Base-by-base conservation (phyloP, 2,797 vertebrate genomes). In the Mormyrops boulengeri region DNA sequence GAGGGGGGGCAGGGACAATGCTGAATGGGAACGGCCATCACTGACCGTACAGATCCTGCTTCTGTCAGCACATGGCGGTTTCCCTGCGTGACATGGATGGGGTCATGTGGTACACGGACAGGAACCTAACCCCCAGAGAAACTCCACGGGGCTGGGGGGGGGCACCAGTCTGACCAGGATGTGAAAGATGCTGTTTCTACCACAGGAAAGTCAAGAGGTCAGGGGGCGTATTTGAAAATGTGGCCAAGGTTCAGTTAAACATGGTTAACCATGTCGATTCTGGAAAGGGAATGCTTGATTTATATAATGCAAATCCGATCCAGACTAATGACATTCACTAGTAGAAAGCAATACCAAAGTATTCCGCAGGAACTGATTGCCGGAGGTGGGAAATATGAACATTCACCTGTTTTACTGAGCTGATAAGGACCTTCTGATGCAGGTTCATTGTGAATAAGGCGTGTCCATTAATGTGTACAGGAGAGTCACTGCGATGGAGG, bases 141-240 rank as follows among this genome's bases (percentile, higher is more conserved):
- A 7, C 19, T 22, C 19, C 6, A 22, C 0, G 19, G 53, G 17
- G 4, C 4, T 1, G 53, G 62, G 60, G 60, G 1, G 11, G 44
- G 19, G 38, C 52, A 85, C 88, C 92, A 88, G 87, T 86, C 47
- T 89, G 62, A 8, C 11, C 30, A 44, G 86, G 91, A 92, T 90
- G 66, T 88, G 85, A 91, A 92, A 92, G 22, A 22, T 34, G 55
- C 53, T 34, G 12, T 55, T n/a, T 80, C 66, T n/a, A 41, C 49
- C 60, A 30, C 60, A 0, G 22, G 22, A 66, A 9, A 2, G 7
- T 62, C n/a, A 26, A 3, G 60, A 26, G n/a, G 60, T 66, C 60
- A 66, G n/a, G 60, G 22, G 60, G n/a, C 8, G 22, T 26, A 8
- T 26, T 62, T 8, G n/a, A 26, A 62, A 60, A 26, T 3, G n/a